phyloP scores from a whole-genome alignment of 2,797 vertebrate genomes.

The Melanogrammus aeglefinus region DNA sequence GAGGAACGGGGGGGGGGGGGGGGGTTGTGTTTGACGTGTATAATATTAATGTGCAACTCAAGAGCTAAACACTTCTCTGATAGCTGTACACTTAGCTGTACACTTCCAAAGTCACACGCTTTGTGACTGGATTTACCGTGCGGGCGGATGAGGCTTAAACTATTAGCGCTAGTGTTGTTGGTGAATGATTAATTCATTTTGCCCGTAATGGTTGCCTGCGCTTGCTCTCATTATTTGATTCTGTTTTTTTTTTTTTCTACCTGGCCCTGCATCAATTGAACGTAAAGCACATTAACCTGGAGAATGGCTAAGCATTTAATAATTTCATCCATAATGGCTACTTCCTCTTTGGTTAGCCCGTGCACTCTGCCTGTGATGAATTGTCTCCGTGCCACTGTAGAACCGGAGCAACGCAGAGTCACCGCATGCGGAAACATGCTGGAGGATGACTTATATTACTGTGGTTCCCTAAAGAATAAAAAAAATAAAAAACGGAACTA shows the following conservation, averaged over 20 bases:
- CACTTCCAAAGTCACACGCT: background rate
- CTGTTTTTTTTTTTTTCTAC: background rate
- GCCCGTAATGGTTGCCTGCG: background rate
- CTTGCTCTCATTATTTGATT: constrained; percentile 1
- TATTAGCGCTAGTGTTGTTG: background rate
- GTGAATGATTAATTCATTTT: background rate
- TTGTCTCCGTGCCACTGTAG: constrained; percentile 30
- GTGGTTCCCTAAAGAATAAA: background rate
- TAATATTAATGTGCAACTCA: background rate
- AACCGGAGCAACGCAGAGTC: constrained; percentile 30
- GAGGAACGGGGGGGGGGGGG: background rate
- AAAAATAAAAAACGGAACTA: constrained; percentile 26
- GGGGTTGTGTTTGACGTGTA: background rate
- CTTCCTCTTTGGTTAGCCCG: constrained; percentile 37
- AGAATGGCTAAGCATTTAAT: constrained; percentile 20
- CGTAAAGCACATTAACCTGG: constrained; percentile 26
- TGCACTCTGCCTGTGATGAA: constrained; percentile 36
- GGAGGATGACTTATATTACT: constrained; percentile 22
- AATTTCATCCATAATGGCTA: constrained; percentile 41
- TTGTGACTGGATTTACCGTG: background rate
- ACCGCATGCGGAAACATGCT: constrained; percentile 46
- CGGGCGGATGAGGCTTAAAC: background rate
- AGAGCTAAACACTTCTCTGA: background rate
- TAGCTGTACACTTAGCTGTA: background rate
- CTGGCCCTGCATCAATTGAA: constrained; percentile 4